phyloP scores from a whole-genome alignment of 2,888 invertebrate species.

The Oxycera nigricornis region DNA sequence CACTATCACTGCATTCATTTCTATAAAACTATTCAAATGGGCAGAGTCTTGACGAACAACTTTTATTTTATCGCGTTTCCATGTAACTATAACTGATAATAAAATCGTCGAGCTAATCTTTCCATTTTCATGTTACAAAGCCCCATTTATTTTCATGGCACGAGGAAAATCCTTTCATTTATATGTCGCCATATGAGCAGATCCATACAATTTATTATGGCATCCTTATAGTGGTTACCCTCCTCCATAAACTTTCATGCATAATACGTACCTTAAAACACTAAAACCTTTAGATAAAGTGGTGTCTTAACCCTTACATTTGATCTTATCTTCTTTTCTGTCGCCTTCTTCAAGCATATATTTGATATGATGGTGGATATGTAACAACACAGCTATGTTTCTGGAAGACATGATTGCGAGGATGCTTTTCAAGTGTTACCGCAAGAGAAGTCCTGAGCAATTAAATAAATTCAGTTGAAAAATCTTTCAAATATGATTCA shows the following conservation, averaged over 20 bases:
- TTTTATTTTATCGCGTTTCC: not conserved
- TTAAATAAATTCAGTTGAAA: too few species aligned
- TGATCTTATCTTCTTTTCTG: constrained; percentile 29
- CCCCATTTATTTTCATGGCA: constrained; percentile 18
- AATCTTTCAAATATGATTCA: too few species aligned
- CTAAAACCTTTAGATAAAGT: constrained; percentile 40
- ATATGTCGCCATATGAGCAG: constrained; percentile 35
- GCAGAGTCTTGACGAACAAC: too few species aligned
- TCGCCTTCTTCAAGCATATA: not conserved
- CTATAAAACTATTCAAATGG: too few species aligned
- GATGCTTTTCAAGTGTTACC: too few species aligned
- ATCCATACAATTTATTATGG: constrained; percentile 36
- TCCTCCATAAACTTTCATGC: constrained; percentile 9
- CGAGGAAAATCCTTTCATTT: constrained; percentile 32
- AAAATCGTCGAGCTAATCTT: constrained; percentile 25
- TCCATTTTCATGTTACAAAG: constrained; percentile 10
- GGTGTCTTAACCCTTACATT: constrained; percentile 39
- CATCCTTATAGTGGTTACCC: constrained; percentile 36
- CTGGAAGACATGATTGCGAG: too few species aligned
- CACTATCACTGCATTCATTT: too few species aligned
- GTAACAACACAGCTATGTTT: too few species aligned
- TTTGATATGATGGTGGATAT: too few species aligned
- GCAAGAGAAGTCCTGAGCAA: too few species aligned
- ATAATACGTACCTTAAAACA: constrained; percentile 29
- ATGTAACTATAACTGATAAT: not conserved